Percentiles rank a stretch among this genome's conserved stretches.
Conservation (phyloP, 2,797 vertebrate genomes). For the Carduelis carduelis region DNA sequence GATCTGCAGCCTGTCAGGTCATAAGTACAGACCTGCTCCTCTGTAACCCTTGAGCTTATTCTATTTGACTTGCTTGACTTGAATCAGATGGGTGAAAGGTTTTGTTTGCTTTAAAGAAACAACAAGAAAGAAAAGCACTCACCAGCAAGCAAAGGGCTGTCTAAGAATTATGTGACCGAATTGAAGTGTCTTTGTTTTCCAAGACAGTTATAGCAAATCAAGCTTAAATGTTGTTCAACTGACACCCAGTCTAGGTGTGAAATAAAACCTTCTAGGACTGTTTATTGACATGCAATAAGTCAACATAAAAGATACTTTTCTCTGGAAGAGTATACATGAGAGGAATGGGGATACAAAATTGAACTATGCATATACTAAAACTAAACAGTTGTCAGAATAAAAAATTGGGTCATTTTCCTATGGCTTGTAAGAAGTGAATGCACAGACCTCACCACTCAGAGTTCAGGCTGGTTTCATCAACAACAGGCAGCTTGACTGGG, state of each 20-base stretch:
- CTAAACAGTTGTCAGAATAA: background rate
- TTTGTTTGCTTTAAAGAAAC: conserved; percentile 9
- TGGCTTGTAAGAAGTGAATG: background rate
- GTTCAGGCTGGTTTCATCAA: background rate
- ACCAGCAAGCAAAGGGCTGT: background rate
- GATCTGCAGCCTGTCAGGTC: background rate
- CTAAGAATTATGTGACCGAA: background rate
- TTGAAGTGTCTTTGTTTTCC: background rate
- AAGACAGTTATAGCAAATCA: background rate
- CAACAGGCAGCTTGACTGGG: background rate
- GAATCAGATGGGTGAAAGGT: background rate
- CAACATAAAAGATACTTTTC: background rate
- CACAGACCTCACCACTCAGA: background rate
- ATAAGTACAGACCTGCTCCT: background rate
- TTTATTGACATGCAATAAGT: background rate
- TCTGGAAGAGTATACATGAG: background rate
- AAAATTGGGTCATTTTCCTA: background rate
- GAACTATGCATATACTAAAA: background rate
- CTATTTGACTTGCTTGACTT: background rate
- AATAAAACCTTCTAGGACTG: background rate
- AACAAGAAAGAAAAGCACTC: background rate
- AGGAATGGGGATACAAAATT: background rate
- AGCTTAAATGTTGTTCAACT: background rate
- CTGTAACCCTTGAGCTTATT: background rate
- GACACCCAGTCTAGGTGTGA: background rate